Evolutionary conservation across 2,113 vertebrate species (phyloP).

Genomic region (Genyomyrus donnyi): DNA sequence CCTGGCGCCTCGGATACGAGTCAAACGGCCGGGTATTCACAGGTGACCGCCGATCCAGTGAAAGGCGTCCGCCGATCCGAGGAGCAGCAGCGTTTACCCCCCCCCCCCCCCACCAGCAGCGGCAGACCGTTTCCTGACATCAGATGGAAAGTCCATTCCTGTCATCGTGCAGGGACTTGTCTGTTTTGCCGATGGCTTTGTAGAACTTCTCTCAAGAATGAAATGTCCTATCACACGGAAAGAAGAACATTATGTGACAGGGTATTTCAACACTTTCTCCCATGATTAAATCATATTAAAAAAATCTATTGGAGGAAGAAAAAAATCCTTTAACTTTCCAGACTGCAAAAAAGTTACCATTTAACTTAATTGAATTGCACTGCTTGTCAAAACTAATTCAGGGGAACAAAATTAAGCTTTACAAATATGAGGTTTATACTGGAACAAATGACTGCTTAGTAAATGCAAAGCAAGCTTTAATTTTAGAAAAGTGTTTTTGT

Average conservation of each 20-base stretch:
- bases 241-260: neutral
- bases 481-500: neutral
- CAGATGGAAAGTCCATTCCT: neutral
- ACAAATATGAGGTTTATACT: constrained; percentile 5
- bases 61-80: neutral
- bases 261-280: neutral
- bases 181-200: neutral
- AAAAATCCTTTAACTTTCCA: neutral
- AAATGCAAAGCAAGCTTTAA: neutral
- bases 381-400: neutral
- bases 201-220: neutral
- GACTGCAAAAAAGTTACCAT: neutral
- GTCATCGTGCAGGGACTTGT: neutral
- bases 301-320: neutral
- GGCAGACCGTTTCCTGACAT: neutral
- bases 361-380: constrained; percentile 7
- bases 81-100: neutral
- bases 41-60: neutral
- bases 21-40: neutral
- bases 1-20: neutral
- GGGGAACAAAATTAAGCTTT: neutral
- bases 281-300: neutral
- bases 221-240: neutral
- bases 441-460: neutral
- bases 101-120: neutral